Base-by-base conservation (phyloP, 2,888 invertebrate species). In the Diarsia brunnea region DNA sequence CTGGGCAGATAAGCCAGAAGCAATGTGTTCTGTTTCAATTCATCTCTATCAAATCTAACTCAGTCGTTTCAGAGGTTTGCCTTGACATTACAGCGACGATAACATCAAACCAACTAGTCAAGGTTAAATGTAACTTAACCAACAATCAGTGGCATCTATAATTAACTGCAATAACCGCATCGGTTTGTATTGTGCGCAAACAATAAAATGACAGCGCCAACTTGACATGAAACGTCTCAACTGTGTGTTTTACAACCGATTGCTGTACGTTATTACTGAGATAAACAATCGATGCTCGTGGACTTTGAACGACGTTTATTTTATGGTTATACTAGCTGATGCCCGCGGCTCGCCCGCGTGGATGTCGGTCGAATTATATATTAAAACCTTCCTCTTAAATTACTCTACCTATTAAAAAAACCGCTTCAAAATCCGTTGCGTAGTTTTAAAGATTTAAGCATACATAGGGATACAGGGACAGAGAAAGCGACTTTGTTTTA, bases 131-230 rank as follows among this genome's bases (percentile, higher is more conserved):
- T 53, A 67, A 77, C 67, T 76, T 24, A 24, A 4, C 31, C 61
- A 11, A 63, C 77, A 55, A 66, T 66, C 38, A 47, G 58, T 0
- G 7, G 1, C 19, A 19, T 31, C 47, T 76, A 82, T 82, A 66
- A 66, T 77, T 82, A 82, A 63, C 53, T 67, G 14, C 31, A 45
- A 24, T n/a, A 38, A 24, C 51, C 45, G 60, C 82, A n/a, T 47
- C 45, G 47, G 14, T 24, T 16, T 3, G 43, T 45, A 63, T 67
- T 76, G 55, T 67, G 16, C n/a, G 27, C 38, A 21, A 78, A 83
- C 78, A 70, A 83, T 83, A 79, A 60, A 47, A 60, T 24, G 19
- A 60, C 47, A 47, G 8, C n/a, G 21, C 24, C 27, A 78, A 55
- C 69, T 58, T 53, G 78, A 68, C 45, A 38, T 43, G 58, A 24